Evolutionary conservation across 2,797 vertebrate genomes (phyloP), one percentile per base, ranked within the genome.

Genomic region (Cirrhinus mrigala): DNA sequence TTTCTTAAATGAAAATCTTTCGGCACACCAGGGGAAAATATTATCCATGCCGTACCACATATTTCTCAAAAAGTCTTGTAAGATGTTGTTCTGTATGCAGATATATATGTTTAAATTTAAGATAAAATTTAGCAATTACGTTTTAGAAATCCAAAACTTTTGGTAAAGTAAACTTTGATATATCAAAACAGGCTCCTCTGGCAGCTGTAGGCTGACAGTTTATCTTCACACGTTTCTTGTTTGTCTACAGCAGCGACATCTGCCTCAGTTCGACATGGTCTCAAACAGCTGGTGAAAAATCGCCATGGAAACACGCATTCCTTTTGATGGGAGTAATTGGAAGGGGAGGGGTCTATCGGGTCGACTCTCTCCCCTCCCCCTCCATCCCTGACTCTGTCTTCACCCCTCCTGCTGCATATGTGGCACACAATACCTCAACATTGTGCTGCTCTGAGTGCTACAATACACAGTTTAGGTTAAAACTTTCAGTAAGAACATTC

Each of bases 221-320:
- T 86, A 76, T 87, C 81, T 86, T 82, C 86, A 82, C 79, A 79
- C 40, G 4, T 18, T 81, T 86, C 56, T 86, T 86, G 81, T 87
- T 85, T 90, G 83, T 80, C 85, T 85, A 56, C 71, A 78, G 85
- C 73, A 68, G 37, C 88, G 87, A 87, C 89, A 90, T 93, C 91
- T 90, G 92, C 87, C 87, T 86, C 70, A 81, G 82, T 80, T 88
- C 80, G 82, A 82, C 70, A 89, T 88, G 83, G 60, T 15, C 33
- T 52, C 89, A 82, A 94, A 94, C 94, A 94, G 94, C 94, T 94
- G 94, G 86, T 82, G 52, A 89, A 87, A 80, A 60, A 84, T 96
- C 92, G 68, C 97, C 95, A 94, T 95, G 96, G 96, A 92, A 96
- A 97, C 96, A 88, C 52, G 44, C 97, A 99, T 98, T 98, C 98